Conservation (phyloP, 2,113 vertebrate genomes). For the Xiphophorus maculatus region DNA sequence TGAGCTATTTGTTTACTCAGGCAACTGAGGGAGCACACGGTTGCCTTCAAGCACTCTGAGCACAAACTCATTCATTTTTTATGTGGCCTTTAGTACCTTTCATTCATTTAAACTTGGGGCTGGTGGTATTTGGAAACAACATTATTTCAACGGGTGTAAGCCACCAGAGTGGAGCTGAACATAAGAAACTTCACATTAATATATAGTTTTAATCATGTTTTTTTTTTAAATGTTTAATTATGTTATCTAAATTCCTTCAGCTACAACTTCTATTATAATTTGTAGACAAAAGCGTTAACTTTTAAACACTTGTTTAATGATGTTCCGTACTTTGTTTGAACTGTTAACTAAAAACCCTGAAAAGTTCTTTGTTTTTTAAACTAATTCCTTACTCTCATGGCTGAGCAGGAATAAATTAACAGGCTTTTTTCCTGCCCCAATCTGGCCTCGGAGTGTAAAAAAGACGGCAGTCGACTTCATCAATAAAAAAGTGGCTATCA, state of each 20-base stretch:
- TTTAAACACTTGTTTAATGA: background rate
- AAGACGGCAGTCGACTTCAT: background rate
- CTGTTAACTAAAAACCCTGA: background rate
- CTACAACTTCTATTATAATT: background rate
- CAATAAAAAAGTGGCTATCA: background rate
- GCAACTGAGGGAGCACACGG: constrained; percentile 6
- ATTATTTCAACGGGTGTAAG: background rate
- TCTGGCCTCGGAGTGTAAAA: background rate
- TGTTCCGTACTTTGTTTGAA: background rate
- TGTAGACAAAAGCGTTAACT: background rate
- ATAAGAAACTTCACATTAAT: background rate
- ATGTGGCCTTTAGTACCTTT: background rate
- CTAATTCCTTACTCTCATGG: background rate
- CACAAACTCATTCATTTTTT: background rate
- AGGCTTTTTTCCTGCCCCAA: background rate
- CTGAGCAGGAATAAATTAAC: background rate
- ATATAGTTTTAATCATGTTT: background rate
- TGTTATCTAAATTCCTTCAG: background rate
- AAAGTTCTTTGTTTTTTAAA: background rate
- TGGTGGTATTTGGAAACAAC: background rate
- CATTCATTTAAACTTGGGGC: constrained; percentile 7
- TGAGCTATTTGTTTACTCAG: constrained; percentile 56
- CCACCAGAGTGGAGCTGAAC: background rate
- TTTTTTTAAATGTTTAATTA: background rate
- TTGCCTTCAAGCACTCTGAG: constrained; percentile 13